A percentile compares a stretch with the other conserved stretches of the same genome.
Conservation (phyloP, 2,113 vertebrate genomes). For the Dipodomys merriami region DNA sequence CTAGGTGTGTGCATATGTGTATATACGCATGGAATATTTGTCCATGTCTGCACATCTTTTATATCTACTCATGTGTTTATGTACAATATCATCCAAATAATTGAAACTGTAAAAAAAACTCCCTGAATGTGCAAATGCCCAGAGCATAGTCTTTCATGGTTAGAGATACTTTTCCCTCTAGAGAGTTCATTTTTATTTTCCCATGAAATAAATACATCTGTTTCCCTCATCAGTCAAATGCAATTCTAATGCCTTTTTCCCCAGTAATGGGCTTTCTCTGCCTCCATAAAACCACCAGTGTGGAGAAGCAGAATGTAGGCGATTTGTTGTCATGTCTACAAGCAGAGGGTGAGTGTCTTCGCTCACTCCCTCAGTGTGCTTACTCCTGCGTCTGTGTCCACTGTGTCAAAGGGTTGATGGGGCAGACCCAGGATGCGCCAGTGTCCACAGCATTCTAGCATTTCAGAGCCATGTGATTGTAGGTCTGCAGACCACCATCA, state of each 20-base stretch:
- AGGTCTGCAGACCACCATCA: background rate
- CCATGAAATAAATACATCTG: background rate
- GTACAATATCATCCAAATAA: background rate
- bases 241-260: background rate
- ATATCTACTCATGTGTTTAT: background rate
- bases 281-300: background rate
- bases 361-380: background rate
- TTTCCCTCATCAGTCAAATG: background rate
- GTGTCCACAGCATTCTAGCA: background rate
- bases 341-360: background rate
- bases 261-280: background rate
- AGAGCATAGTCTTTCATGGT: background rate
- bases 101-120: background rate
- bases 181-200: background rate
- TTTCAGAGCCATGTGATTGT: background rate
- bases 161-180: background rate
- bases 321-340: background rate
- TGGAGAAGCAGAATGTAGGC: background rate
- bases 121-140: background rate
- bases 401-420: background rate
- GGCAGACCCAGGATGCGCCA: too few relatives aligned
- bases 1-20: background rate
- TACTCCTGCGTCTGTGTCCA: fast-evolving
- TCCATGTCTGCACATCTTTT: background rate
- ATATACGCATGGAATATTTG: background rate